Percentiles rank a stretch among this genome's conserved stretches.
These are phyloP conservation scores for Rhombomys opimus DNA, from an alignment of 2,113 vertebrate genomes.

Conservation along the genomic window DNA sequence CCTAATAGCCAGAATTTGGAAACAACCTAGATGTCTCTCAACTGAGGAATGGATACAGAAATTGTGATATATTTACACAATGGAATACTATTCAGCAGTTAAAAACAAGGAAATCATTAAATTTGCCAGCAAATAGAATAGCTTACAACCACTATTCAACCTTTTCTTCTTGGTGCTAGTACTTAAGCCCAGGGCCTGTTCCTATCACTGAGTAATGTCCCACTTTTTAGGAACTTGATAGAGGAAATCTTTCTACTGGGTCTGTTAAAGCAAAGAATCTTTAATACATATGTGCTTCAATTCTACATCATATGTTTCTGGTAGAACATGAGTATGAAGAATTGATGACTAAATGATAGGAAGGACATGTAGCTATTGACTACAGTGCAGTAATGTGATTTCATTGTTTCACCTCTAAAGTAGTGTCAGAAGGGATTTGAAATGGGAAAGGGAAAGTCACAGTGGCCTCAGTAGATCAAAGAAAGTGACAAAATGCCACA, in stretches of 20 bases:
- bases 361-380: not conserved
- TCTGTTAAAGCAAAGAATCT: slow-evolving; percentile 17
- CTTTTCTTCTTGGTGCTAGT: not conserved
- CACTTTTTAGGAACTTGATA: not conserved
- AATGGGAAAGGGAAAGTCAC: not conserved
- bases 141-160: not conserved
- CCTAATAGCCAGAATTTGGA: too few species aligned
- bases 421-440: not conserved
- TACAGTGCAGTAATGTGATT: not conserved
- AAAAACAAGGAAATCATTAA: too few species aligned
- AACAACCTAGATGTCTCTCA: too few species aligned
- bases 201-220: not conserved
- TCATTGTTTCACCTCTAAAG: slow-evolving; percentile 6
- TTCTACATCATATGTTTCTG: not conserved
- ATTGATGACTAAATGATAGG: not conserved
- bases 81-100: too few species aligned
- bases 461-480: not conserved
- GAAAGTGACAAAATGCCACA: not conserved
- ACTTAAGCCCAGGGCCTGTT: not conserved
- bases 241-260: not conserved
- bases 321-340: not conserved
- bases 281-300: not conserved
- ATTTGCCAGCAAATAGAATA: not conserved
- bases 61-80: too few species aligned
- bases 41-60: too few species aligned